These are phyloP conservation scores for Meloidogyne exigua DNA, from an alignment of 1,140 invertebrate species.

Conservation along the genomic window DNA sequence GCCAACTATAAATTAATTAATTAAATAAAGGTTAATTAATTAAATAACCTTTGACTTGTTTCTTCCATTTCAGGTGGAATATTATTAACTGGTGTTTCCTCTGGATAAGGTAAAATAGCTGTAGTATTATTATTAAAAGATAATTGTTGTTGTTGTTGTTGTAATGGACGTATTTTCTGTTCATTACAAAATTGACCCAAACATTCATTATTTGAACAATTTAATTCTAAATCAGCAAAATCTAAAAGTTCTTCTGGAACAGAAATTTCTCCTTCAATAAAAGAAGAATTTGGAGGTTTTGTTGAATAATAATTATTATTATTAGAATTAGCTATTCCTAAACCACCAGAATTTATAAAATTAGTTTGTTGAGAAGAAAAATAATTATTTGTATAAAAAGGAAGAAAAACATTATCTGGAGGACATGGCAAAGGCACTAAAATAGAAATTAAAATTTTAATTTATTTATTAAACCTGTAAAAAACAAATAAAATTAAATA, in stretches of 20 bases:
- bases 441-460: not conserved
- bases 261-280: not conserved
- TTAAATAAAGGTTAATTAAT: slow-evolving; percentile 27
- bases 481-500: no score
- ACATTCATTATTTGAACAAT: not conserved
- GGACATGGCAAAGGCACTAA: not conserved
- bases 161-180: not conserved
- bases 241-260: not conserved
- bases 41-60: not conserved
- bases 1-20: slow-evolving; percentile 10
- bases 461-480: no score
- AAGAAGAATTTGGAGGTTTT: not conserved
- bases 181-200: not conserved
- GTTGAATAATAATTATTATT: not conserved
- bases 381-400: not conserved
- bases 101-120: not conserved
- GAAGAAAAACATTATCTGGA: not conserved
- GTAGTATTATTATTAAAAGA: no score
- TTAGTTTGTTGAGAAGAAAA: not conserved
- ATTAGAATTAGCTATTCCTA: not conserved
- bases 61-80: not conserved
- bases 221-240: slow-evolving; percentile 1
- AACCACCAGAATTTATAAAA: not conserved
- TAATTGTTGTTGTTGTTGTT: not conserved
- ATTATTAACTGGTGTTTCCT: not conserved